Evolutionary conservation across 2,113 vertebrate species (phyloP).

Genomic region (Eubucco bourcierii): DNA sequence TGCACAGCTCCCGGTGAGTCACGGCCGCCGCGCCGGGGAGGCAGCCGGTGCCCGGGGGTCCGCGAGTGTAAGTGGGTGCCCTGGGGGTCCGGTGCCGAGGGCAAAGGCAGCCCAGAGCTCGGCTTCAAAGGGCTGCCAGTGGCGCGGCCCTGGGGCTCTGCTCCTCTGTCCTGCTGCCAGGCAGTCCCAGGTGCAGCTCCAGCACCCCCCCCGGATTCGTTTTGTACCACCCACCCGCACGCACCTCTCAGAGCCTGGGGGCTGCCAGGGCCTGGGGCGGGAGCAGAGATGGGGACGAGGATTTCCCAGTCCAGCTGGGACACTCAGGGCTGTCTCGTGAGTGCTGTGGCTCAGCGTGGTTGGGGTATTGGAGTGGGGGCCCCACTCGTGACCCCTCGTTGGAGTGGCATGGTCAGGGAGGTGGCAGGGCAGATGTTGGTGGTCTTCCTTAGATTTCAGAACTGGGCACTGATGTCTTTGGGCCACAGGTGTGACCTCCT

Average conservation of each 20-base stretch:
- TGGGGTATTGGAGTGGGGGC: rapidly evolving
- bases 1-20: constrained; percentile 44
- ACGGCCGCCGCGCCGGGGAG: not conserved
- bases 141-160: not conserved
- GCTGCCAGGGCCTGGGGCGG: not conserved
- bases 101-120: not conserved
- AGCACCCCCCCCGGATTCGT: rapidly evolving
- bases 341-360: rapidly evolving
- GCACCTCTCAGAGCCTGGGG: not conserved
- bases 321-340: rapidly evolving
- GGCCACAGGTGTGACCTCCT: not conserved
- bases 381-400: rapidly evolving
- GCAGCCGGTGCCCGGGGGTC: not conserved
- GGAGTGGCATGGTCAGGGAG: rapidly evolving
- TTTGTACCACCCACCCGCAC: too few relatives aligned
- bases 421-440: not conserved
- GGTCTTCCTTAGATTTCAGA: not conserved
- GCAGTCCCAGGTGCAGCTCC: not conserved
- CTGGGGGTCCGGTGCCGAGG: not conserved
- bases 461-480: not conserved
- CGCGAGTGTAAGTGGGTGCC: not conserved
- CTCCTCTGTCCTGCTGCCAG: not conserved
- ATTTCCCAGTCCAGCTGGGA: not conserved
- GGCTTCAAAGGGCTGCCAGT: not conserved
- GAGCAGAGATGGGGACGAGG: rapidly evolving